A percentile compares a stretch with the other conserved stretches of the same genome.
Evolutionary conservation across 2,797 vertebrate genomes (phyloP).

Genomic region (Sebastes minor): DNA sequence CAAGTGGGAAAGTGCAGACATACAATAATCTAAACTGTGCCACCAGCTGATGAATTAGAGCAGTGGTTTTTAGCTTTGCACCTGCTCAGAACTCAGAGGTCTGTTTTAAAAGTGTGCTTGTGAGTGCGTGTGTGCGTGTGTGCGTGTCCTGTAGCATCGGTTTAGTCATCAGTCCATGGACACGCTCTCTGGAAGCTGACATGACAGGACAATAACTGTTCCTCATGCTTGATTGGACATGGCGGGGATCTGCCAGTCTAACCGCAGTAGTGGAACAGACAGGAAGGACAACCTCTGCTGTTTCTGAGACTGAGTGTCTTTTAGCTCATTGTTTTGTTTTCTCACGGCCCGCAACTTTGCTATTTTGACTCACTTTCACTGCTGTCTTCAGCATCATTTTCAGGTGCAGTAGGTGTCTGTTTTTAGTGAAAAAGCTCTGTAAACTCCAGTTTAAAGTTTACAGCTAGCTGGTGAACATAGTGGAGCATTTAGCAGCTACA

Average conservation of each 20-base stretch:
- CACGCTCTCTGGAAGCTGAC: slow-evolving; percentile 15
- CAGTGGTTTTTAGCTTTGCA: slow-evolving; percentile 37
- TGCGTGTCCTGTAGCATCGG: background rate
- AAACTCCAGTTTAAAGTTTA: background rate
- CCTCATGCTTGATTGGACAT: slow-evolving; percentile 31
- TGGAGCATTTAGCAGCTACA: background rate
- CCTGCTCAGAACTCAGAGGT: slow-evolving; percentile 37
- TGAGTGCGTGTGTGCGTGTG: background rate
- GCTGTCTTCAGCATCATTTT: background rate
- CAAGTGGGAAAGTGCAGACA: slow-evolving; percentile 31
- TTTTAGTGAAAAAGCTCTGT: background rate
- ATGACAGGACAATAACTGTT: slow-evolving; percentile 30
- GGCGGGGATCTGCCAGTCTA: slow-evolving; percentile 8
- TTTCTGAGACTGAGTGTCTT: background rate
- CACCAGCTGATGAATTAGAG: slow-evolving; percentile 43
- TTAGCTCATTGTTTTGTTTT: background rate
- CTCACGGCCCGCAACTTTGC: too few species aligned
- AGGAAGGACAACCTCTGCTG: background rate
- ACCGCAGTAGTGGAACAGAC: background rate
- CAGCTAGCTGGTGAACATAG: background rate
- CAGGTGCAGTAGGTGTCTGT: background rate
- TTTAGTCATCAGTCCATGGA: slow-evolving; percentile 12
- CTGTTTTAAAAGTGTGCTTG: background rate
- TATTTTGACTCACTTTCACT: background rate
- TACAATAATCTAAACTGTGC: slow-evolving; percentile 20